A percentile compares a stretch with the other conserved stretches of the same genome.
phyloP scores from a whole-genome alignment of 2,888 invertebrate genomes.

The Lycophotia porphyrea region DNA sequence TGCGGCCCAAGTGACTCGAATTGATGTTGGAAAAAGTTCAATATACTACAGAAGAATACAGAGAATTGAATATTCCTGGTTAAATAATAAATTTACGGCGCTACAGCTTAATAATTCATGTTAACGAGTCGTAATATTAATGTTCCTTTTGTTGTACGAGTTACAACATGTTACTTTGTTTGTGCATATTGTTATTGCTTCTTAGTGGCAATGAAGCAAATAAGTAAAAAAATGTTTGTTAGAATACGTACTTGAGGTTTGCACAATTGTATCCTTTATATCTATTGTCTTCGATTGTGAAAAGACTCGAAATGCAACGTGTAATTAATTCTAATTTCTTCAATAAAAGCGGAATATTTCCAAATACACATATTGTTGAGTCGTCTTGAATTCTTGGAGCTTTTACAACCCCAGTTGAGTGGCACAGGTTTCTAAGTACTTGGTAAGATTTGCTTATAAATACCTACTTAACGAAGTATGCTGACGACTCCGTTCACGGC shows the following conservation, averaged over 20 bases:
- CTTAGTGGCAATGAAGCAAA: background rate
- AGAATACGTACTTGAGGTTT: background rate
- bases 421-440: slow-evolving; percentile 27
- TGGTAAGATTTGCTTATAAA: slow-evolving; percentile 62
- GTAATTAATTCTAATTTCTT: slow-evolving; percentile 45
- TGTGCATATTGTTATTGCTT: slow-evolving; percentile 3
- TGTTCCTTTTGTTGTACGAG: slow-evolving; percentile 13
- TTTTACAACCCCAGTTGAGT: slow-evolving; percentile 30
- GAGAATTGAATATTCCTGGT: slow-evolving; percentile 1
- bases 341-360: slow-evolving; percentile 30
- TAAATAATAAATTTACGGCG: slow-evolving; percentile 14
- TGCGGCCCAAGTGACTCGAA: slow-evolving; percentile 43
- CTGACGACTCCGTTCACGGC: slow-evolving; percentile 37
- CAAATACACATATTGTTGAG: slow-evolving; percentile 48
- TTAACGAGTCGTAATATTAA: slow-evolving; percentile 34
- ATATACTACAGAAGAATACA: background rate
- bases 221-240: background rate
- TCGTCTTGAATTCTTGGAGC: slow-evolving; percentile 37
- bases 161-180: slow-evolving; percentile 30
- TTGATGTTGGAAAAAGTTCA: slow-evolving; percentile 41
- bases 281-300: background rate
- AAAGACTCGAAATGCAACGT: slow-evolving; percentile 21
- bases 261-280: slow-evolving; percentile 10
- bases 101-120: slow-evolving; percentile 25
- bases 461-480: slow-evolving; percentile 51